Base-by-base conservation (phyloP, 2,113 vertebrate genomes). In the Clarias batrachus region DNA sequence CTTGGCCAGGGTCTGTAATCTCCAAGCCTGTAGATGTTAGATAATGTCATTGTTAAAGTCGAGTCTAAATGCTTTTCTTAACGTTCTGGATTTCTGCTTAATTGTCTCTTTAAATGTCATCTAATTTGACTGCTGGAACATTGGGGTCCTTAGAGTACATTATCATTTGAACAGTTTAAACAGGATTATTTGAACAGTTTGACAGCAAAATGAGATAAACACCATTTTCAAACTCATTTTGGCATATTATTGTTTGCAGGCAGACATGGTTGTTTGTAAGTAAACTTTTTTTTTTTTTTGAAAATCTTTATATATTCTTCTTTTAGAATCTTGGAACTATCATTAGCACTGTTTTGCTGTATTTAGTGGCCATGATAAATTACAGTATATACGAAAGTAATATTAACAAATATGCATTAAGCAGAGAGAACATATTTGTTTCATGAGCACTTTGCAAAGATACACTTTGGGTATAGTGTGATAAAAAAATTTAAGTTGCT, bases 21-120 rank as follows among this genome's bases (percentile, higher is more conserved):
- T 92, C 87, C 89, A 95, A 91, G 5, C 91, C 95, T 96, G 81
- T 23, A 37, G 57, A 62, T 81, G 62, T 81, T 81, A 62, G 12
- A 37, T 13, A 37, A 30, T 80, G 33, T 62, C 57, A 41, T 81
- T 2, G 25, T 62, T 37, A 81, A 62, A 37, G 19, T 4, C 30
- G 30, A 60, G 57, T 37, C 27, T 59, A 79, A 33, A 33, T 33
- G 27, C 56, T 57, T 80, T 23, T 19, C n/a, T 37, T 19, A 80
- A 80, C 48, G 25, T 54, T 54, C 25, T 78, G 52, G 25, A 56
- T 77, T 77, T 7, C 23, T 77, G 16, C 3, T 19, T 21, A 33
- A 71, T 16, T 68, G 14, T 13, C n/a, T 71, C 30, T 30, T 33
- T 19, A 73, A 73, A 73, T 74, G 21, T 74, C 10, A 23, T 10